Conservation (phyloP, 2,113 vertebrate species). For the Tragelaphus buxtoni region DNA sequence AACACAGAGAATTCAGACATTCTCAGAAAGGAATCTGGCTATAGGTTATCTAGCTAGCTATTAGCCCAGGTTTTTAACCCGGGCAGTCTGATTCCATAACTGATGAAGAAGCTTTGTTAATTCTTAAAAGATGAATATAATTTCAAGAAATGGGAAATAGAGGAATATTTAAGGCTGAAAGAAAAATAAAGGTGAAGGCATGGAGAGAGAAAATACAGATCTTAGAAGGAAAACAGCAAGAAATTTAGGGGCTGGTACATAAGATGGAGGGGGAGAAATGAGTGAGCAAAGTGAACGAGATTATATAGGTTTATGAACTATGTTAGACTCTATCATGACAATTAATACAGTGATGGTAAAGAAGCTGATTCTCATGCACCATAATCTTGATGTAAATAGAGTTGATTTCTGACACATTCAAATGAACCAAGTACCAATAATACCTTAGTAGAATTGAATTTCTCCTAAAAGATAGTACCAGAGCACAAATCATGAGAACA, state of each 20-base stretch:
- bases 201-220: neutral
- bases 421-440: constrained; percentile 1
- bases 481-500: neutral
- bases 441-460: neutral
- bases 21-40: neutral
- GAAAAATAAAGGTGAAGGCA: neutral
- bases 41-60: neutral
- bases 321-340: neutral
- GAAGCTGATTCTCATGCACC: neutral
- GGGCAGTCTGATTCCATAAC: neutral
- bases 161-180: neutral
- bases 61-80: neutral
- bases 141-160: neutral
- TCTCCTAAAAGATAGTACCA: neutral
- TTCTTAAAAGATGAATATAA: neutral
- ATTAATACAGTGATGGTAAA: neutral
- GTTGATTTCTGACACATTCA: neutral
- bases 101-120: neutral
- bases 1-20: neutral
- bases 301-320: neutral
- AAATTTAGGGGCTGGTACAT: neutral
- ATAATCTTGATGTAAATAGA: neutral
- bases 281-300: neutral
- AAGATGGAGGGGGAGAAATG: neutral
- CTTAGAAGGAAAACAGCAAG: neutral